Conservation (phyloP, 53 echinoderm and acorn worm species). For the Temnopleurus reevesii region DNA sequence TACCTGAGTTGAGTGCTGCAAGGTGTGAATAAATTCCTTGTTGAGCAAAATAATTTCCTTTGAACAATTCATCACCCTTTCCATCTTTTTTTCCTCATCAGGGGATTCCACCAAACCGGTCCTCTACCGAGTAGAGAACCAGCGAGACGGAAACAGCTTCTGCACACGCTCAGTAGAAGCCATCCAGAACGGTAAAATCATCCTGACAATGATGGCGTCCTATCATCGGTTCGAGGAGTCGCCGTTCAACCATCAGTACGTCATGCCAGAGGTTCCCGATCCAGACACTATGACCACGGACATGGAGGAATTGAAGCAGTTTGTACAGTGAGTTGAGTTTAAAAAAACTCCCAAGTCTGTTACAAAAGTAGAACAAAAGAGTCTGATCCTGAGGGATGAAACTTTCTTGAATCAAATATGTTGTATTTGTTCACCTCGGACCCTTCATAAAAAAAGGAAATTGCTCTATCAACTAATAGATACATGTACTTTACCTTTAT, state of each 20-base stretch:
- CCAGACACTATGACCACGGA: slow-evolving; percentile 75
- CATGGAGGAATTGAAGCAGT: slow-evolving; percentile 62
- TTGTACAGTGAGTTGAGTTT: too few relatives aligned
- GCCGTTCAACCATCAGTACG: slow-evolving; percentile 75
- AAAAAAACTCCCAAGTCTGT: too few relatives aligned
- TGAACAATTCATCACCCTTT: neutral
- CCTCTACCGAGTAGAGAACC: slow-evolving; percentile 79
- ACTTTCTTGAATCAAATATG: too few relatives aligned
- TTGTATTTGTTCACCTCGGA: too few relatives aligned
- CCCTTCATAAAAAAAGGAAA: too few relatives aligned
- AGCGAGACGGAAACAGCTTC: slow-evolving; percentile 86
- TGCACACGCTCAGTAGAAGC: slow-evolving; percentile 81
- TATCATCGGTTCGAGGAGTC: slow-evolving; percentile 86
- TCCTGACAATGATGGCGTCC: slow-evolving; percentile 90
- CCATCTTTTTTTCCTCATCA: neutral
- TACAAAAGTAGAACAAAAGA: too few relatives aligned
- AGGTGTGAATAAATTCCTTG: too few relatives aligned
- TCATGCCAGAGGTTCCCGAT: slow-evolving; percentile 84
- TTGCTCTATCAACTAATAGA: too few relatives aligned
- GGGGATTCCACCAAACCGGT: slow-evolving; percentile 80
- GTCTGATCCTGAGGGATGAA: too few relatives aligned
- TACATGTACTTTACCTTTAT: too few relatives aligned
- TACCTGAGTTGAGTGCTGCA: too few relatives aligned
- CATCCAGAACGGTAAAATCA: slow-evolving; percentile 72
- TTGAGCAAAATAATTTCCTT: too few relatives aligned